phyloP scores from a whole-genome alignment of 1,140 invertebrate genomes.

The Coptotermes formosanus region DNA sequence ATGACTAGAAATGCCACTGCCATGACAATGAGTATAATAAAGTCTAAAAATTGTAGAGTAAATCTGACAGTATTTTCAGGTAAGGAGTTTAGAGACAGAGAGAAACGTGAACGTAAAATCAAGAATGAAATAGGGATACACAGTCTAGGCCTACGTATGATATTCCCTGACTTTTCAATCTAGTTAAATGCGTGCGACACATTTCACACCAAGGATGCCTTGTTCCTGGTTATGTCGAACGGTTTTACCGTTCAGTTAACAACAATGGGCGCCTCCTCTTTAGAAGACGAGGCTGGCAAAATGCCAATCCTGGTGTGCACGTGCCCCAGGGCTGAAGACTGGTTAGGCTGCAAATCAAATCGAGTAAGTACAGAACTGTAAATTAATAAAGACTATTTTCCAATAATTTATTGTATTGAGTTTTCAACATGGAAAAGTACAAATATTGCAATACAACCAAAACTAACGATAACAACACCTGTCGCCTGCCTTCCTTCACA shows the following conservation, averaged over 20 bases:
- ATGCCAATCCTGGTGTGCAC: neutral
- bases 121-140: slow-evolving; percentile 25
- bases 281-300: no score
- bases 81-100: slow-evolving; percentile 34
- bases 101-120: slow-evolving; percentile 29
- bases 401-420: slow-evolving; percentile 48
- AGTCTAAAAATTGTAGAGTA: slow-evolving; percentile 32
- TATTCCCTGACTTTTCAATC: slow-evolving; percentile 33
- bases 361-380: neutral
- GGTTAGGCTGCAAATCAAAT: neutral
- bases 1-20: slow-evolving; percentile 35
- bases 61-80: slow-evolving; percentile 31
- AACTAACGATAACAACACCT: slow-evolving; percentile 46
- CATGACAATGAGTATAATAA: slow-evolving; percentile 34
- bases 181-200: slow-evolving; percentile 26
- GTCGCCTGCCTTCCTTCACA: slow-evolving; percentile 33
- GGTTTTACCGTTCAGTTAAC: no score
- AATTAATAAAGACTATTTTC: slow-evolving; percentile 36
- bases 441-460: slow-evolving; percentile 55
- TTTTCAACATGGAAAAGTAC: slow-evolving; percentile 54
- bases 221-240: neutral
- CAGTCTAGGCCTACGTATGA: slow-evolving; percentile 33
- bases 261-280: no score
- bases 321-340: no score
- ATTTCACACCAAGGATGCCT: slow-evolving; percentile 36